A percentile compares a stretch with the other conserved stretches of the same genome.
Evolutionary conservation across 2,113 vertebrate genomes (phyloP).

Genomic region (Ctenomys sociabilis): DNA sequence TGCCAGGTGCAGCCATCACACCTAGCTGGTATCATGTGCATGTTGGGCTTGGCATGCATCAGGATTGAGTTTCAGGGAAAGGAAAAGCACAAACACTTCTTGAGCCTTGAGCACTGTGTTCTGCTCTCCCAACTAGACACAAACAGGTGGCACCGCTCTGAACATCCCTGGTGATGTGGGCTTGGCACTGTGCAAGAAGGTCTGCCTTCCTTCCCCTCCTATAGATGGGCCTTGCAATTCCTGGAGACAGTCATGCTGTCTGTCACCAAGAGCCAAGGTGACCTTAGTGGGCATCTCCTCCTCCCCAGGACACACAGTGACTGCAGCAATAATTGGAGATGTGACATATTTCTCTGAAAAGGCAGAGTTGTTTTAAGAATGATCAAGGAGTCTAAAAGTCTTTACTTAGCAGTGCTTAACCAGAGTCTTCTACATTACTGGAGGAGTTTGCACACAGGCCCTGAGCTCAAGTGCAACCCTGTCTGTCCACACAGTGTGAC

Average conservation of each 20-base stretch:
- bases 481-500: not conserved
- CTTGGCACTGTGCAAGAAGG: slow-evolving; percentile 47
- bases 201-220: slow-evolving; percentile 56
- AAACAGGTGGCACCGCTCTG: slow-evolving; percentile 60
- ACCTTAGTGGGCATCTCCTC: not conserved
- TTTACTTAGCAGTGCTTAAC: not conserved
- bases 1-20: not conserved
- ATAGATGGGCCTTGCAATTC: slow-evolving; percentile 14
- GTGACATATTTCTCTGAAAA: not conserved
- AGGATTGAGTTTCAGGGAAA: slow-evolving; percentile 40
- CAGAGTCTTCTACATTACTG: not conserved
- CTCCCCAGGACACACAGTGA: not conserved
- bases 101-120: slow-evolving; percentile 60
- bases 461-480: not conserved
- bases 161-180: slow-evolving; percentile 45
- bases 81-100: slow-evolving; percentile 39
- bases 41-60: not conserved
- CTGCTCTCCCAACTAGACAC: slow-evolving; percentile 68
- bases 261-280: not conserved
- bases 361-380: not conserved
- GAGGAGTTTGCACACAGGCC: not conserved
- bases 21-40: accelerated
- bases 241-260: not conserved
- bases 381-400: not conserved
- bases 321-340: not conserved